Conservation (phyloP, 2,797 vertebrate genomes). For the Hydrophis major region DNA sequence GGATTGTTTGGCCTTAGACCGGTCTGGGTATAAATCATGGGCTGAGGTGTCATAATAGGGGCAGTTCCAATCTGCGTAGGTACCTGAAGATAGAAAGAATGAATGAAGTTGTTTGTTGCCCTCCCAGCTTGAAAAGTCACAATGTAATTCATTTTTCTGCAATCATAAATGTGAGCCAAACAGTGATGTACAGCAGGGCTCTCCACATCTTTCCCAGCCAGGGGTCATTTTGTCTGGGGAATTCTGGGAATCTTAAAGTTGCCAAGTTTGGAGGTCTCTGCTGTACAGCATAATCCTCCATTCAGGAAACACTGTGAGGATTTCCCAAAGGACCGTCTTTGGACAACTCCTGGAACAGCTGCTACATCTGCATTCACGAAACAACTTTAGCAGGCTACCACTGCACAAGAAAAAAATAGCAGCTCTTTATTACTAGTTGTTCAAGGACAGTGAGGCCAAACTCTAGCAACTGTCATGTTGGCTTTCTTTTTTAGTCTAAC, state of each 20-base stretch:
- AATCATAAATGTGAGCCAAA: background rate
- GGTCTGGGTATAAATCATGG: slow-evolving; percentile 84
- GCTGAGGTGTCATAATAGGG: slow-evolving; percentile 83
- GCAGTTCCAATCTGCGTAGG: slow-evolving; percentile 83
- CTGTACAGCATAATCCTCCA: rapidly evolving
- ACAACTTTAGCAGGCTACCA: background rate
- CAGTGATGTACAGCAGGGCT: rapidly evolving
- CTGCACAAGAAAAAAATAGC: background rate
- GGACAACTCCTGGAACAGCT: background rate
- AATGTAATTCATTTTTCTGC: background rate
- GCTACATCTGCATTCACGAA: background rate
- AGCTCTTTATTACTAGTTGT: background rate
- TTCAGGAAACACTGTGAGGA: background rate
- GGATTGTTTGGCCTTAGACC: slow-evolving; percentile 86
- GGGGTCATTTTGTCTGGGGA: background rate
- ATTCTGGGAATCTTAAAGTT: background rate
- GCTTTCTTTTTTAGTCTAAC: background rate
- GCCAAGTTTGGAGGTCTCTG: background rate
- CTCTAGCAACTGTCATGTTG: background rate
- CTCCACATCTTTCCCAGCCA: background rate
- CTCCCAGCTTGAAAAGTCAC: background rate
- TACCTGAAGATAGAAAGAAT: slow-evolving; percentile 65
- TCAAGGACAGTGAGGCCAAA: background rate
- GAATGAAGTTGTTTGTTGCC: slow-evolving; percentile 20
- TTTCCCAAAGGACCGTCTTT: background rate